Percentiles rank a stretch among this genome's conserved stretches.
phyloP scores from a whole-genome alignment of 2,888 invertebrate species.

The Sicus ferrugineus region DNA sequence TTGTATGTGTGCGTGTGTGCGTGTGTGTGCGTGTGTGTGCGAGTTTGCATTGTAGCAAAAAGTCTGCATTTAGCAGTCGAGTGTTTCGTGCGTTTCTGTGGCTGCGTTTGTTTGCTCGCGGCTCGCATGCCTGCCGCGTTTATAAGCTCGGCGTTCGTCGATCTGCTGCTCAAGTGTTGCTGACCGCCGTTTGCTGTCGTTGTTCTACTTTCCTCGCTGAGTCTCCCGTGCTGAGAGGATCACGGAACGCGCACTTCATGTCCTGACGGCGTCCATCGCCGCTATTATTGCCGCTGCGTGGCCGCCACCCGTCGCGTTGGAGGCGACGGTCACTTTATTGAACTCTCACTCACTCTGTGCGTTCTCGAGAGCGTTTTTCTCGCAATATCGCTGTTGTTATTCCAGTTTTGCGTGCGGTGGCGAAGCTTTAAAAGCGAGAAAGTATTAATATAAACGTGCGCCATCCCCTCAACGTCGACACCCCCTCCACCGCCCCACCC shows the following conservation, averaged over 20 bases:
- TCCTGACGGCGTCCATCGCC: conserved; percentile 4
- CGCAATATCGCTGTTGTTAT: background rate
- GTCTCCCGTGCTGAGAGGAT: background rate
- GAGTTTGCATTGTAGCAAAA: conserved; percentile 1
- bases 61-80: no score
- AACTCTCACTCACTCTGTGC: no score
- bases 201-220: conserved; percentile 10
- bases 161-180: background rate
- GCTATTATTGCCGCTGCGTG: conserved; percentile 2
- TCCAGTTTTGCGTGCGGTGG: background rate
- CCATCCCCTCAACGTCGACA: background rate
- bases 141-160: background rate
- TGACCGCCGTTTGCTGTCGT: conserved; percentile 23
- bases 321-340: conserved; percentile 4
- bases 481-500: background rate
- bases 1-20: background rate
- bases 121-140: background rate
- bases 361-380: no score
- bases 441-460: background rate
- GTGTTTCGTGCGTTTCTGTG: background rate
- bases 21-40: conserved; percentile 18
- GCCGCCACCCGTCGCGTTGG: background rate
- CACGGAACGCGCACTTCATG: background rate
- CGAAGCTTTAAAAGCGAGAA: background rate
- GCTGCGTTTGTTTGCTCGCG: background rate